A percentile compares a stretch with the other conserved stretches of the same genome.
Evolutionary conservation across 1,140 invertebrate genomes (phyloP).

Genomic region (Drosophila cardini): DNA sequence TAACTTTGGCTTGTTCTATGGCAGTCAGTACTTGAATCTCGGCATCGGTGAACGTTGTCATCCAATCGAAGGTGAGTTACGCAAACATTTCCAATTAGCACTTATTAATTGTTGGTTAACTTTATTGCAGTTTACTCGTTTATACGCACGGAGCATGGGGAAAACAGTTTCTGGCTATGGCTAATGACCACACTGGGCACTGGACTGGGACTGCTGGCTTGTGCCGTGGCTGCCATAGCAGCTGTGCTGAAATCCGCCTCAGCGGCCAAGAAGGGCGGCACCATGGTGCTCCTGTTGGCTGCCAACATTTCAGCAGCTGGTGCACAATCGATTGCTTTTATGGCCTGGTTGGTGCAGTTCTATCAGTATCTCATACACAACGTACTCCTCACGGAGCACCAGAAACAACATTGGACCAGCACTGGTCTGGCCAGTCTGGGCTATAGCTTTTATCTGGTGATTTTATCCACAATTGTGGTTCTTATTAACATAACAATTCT

Average conservation of each 20-base stretch:
- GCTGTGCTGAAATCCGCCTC: conserved; percentile 80
- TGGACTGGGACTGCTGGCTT: conserved; percentile 73
- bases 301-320: conserved; percentile 75
- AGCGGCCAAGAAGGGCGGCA: conserved; percentile 72
- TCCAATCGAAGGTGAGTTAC: conserved; percentile 66
- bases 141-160: conserved; percentile 70
- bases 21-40: conserved; percentile 92
- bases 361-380: conserved; percentile 80
- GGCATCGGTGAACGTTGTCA: conserved; percentile 91
- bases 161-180: conserved; percentile 81
- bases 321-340: conserved; percentile 76
- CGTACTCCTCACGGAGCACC: conserved; percentile 70
- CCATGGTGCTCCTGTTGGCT: conserved; percentile 75
- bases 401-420: conserved; percentile 76
- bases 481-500: conserved; percentile 74
- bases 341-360: conserved; percentile 82
- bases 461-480: conserved; percentile 74
- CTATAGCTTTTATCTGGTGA: conserved; percentile 82
- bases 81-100: neutral
- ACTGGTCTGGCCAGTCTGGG: conserved; percentile 74
- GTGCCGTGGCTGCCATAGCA: conserved; percentile 78
- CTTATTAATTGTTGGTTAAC: neutral
- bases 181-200: conserved; percentile 77
- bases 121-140: conserved; percentile 68
- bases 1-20: conserved; percentile 93